Evolutionary conservation across 2,888 invertebrate species (phyloP), one percentile per base, ranked within the genome.

Genomic region (Pterostichus niger): DNA sequence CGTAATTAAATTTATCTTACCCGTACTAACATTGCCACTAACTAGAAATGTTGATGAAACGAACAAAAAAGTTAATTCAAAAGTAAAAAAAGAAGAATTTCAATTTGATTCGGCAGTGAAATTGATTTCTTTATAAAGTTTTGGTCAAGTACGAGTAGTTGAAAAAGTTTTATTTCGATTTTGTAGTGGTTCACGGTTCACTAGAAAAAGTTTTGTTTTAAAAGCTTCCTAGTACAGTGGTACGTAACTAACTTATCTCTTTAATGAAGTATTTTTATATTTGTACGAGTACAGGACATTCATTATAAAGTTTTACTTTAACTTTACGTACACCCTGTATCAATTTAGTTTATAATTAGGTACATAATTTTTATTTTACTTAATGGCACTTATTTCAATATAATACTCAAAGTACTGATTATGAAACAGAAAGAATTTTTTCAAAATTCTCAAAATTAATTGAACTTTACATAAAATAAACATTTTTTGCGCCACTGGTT

Each of bases 131-230:
- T 59, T 59, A 59, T 59, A 59, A 24, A 59, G 33, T 59, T 31
- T 31, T n/a, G 59, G 59, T 59, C 59, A 59, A 59, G 31, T 59
- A 31, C 31, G 59, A 59, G 59, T 59, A 59, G 59, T 59, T 59
- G 24, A 31, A 59, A 59, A 59, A 59, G 59, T 59, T 59, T 59
- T 24, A 24, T 59, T 59, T 59, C 59, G 59, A 59, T 59, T 59
- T 59, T 31, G 59, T 59, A 13, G 33, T 24, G 31, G 59, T 33
- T 24, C 24, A 31, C 2, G 31, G 59, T 59, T 31, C 59, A 59
- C 24, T 59, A 59, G 24, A 59, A 59, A 59, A 24, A 24, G 24
- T 24, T 24, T 24, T 24, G 24, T 59, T 59, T 59, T 59, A 59
- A 59, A 59, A 59, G 59, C 59, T 59, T 59, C 24, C 59, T 59